Conservation (phyloP, 1,140 invertebrate species). For the Plutomurus gul region DNA sequence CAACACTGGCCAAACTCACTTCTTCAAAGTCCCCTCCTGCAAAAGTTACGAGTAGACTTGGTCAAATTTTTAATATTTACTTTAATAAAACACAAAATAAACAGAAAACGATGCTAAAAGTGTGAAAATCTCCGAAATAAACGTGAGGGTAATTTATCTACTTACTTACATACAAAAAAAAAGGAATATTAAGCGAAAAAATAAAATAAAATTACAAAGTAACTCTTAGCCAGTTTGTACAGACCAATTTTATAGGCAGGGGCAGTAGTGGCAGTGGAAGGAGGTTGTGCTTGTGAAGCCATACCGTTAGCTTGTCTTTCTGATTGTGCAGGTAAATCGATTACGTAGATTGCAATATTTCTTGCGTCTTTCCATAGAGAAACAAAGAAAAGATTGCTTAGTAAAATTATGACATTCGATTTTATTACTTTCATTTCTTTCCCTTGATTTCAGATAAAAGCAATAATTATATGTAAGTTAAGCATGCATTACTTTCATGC, state of each 20-base stretch:
- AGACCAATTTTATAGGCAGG: not conserved
- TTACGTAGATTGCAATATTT: not conserved
- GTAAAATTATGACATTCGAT: no score
- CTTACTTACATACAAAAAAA: not conserved
- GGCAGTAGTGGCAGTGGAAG: no score
- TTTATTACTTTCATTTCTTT: no score
- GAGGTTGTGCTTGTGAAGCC: not conserved
- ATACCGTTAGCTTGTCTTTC: not conserved
- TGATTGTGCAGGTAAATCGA: not conserved
- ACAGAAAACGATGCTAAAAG: not conserved
- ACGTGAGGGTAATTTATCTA: not conserved
- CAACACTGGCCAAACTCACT: slow-evolving; percentile 50
- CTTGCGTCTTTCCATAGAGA: not conserved
- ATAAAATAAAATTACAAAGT: slow-evolving; percentile 6
- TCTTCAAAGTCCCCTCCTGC: slow-evolving; percentile 52
- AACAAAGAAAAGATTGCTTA: not conserved
- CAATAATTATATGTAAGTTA: no score
- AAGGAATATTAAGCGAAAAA: not conserved
- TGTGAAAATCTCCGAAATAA: not conserved
- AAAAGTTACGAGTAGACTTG: not conserved
- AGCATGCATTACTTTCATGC: no score
- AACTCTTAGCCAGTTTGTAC: slow-evolving; percentile 23
- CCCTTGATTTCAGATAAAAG: no score
- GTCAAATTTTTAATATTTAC: not conserved
- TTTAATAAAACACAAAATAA: not conserved